Conservation (phyloP, 2,113 vertebrate genomes). For the Choloepus hoffmanni region DNA sequence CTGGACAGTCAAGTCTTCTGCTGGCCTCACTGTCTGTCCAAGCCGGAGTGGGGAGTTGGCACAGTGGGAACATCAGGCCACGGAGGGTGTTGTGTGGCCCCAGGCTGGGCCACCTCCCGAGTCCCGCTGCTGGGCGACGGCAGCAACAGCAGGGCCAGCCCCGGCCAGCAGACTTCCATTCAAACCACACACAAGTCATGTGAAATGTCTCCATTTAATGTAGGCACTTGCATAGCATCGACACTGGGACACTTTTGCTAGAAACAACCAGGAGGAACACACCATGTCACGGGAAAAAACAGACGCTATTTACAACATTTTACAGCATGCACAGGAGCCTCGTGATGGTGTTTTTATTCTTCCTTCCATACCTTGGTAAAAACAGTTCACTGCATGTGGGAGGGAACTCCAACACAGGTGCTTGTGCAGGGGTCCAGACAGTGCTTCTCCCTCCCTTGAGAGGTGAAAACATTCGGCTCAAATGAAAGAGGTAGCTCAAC, state of each 20-base stretch:
- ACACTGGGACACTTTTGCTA: not conserved
- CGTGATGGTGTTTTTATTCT: not conserved
- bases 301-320: not conserved
- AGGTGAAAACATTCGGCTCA: not conserved
- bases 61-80: no score
- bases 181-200: not conserved
- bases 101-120: not conserved
- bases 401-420: not conserved
- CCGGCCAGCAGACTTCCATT: fast-evolving
- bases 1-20: not conserved
- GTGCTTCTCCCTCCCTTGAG: not conserved
- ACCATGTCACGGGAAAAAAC: not conserved
- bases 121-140: not conserved
- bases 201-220: not conserved
- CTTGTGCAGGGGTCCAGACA: not conserved
- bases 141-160: no score
- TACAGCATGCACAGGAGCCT: not conserved
- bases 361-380: not conserved
- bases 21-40: not conserved
- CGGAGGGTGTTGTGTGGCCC: not conserved
- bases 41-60: no score
- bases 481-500: not conserved
- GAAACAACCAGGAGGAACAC: not conserved
- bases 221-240: no score
- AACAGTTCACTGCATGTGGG: not conserved